These are phyloP conservation scores for Schizaphis graminum DNA, from an alignment of 2,888 invertebrate genomes.

Conservation along the genomic window DNA sequence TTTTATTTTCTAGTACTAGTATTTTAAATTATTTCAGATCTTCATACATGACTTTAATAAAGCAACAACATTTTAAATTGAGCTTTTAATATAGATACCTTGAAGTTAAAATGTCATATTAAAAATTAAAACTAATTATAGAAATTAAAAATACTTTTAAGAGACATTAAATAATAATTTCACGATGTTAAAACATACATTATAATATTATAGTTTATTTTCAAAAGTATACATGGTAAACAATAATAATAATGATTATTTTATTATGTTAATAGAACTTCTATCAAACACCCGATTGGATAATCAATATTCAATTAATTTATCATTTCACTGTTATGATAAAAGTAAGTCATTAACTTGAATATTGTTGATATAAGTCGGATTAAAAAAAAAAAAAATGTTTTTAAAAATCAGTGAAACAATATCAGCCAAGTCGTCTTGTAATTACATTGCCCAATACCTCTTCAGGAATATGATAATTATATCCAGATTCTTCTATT, in stretches of 20 bases:
- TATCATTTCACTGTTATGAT: neutral
- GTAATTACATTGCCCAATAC: neutral
- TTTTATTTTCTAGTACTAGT: neutral
- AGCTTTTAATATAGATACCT: neutral
- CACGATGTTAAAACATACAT: neutral
- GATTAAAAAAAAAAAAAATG: neutral
- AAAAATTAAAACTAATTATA: neutral
- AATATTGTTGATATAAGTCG: neutral
- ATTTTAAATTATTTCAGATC: neutral
- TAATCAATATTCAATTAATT: neutral
- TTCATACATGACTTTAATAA: neutral
- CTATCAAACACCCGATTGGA: neutral
- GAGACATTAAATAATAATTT: neutral
- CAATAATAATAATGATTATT: neutral
- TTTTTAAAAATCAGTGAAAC: neutral
- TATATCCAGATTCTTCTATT: neutral
- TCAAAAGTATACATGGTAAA: neutral
- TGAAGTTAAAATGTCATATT: neutral
- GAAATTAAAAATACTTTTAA: neutral
- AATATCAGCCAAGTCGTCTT: neutral
- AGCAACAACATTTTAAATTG: neutral
- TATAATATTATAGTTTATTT: neutral
- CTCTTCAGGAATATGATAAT: neutral
- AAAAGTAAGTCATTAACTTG: neutral
- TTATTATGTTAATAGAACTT: neutral